Conservation (phyloP, 2,113 vertebrate genomes). For the Hippocampus guttulatus region DNA sequence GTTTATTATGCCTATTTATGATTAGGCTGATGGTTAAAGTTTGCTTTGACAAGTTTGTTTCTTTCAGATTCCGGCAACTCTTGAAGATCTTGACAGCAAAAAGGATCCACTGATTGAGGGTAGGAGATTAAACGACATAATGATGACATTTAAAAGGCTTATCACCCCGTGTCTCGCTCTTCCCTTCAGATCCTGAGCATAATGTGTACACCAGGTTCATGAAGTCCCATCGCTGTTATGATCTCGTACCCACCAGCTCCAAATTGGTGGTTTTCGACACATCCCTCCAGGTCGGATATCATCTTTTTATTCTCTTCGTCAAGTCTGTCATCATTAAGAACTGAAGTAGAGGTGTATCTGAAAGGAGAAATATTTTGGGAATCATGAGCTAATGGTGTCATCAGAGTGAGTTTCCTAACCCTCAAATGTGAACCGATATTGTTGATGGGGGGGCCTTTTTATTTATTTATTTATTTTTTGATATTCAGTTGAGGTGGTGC, state of each 20-base stretch:
- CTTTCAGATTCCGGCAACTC: slow-evolving; percentile 63
- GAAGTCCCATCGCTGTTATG: slow-evolving; percentile 95
- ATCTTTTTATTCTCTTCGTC: neutral
- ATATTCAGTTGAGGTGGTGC: too few species aligned
- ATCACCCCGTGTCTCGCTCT: neutral
- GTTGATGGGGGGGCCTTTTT: too few species aligned
- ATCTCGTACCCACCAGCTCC: slow-evolving; percentile 95
- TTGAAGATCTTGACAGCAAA: slow-evolving; percentile 72
- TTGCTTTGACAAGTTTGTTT: slow-evolving; percentile 2
- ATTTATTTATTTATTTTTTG: neutral
- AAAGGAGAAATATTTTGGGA: neutral
- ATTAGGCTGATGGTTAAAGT: neutral
- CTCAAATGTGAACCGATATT: too few species aligned
- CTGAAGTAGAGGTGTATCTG: too few species aligned
- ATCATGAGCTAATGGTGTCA: too few species aligned
- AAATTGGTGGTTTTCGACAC: slow-evolving; percentile 98
- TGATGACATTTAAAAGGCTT: neutral
- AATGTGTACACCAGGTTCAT: slow-evolving; percentile 91
- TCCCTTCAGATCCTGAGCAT: slow-evolving; percentile 68
- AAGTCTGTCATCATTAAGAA: neutral
- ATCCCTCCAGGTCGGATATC: slow-evolving; percentile 82
- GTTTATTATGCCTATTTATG: neutral
- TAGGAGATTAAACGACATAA: slow-evolving; percentile 22
- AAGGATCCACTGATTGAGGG: slow-evolving; percentile 66
- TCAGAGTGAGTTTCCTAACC: too few species aligned